Percentiles rank a stretch among this genome's conserved stretches.
phyloP scores from a whole-genome alignment of 2,888 invertebrate genomes.

The Rhagophthalmus giganteus region DNA sequence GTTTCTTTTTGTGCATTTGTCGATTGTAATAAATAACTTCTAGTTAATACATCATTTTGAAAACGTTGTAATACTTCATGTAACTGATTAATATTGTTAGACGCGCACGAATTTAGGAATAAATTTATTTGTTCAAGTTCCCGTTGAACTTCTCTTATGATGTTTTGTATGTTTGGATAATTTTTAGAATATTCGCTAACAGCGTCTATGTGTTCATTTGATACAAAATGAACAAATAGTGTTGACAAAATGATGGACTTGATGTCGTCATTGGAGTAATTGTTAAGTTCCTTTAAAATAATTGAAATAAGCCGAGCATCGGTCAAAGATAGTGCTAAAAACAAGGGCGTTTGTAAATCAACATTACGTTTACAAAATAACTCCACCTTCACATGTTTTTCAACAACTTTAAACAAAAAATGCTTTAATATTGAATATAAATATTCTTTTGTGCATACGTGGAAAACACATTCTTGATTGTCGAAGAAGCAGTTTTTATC shows the following conservation, averaged over 20 bases:
- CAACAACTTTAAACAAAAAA: constrained; percentile 10
- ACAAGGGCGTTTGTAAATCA: constrained; percentile 11
- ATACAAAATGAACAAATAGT: constrained; percentile 8
- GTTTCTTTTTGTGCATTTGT: constrained; percentile 16
- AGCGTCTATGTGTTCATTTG: not conserved
- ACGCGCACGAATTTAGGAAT: constrained; percentile 10
- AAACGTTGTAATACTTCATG: constrained; percentile 1
- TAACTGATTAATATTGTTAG: constrained; percentile 1
- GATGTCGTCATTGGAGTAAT: not conserved
- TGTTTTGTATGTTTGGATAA: constrained; percentile 1
- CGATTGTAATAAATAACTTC: constrained; percentile 5
- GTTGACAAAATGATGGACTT: constrained; percentile 10
- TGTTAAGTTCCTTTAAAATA: constrained; percentile 8
- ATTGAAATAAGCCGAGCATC: not conserved
- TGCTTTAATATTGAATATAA: constrained; percentile 8
- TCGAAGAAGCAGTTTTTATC: constrained; percentile 1
- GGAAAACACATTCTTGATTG: constrained; percentile 11
- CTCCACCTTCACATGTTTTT: not conserved
- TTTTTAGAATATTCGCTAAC: not conserved
- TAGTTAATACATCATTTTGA: constrained; percentile 7
- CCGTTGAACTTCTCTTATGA: not conserved
- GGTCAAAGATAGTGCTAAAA: not conserved
- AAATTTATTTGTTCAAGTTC: not conserved
- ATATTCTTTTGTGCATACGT: constrained; percentile 15
- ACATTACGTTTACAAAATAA: constrained; percentile 10